Evolutionary conservation across 2,797 vertebrate species (phyloP).

Genomic region (Pelobates cultripes): DNA sequence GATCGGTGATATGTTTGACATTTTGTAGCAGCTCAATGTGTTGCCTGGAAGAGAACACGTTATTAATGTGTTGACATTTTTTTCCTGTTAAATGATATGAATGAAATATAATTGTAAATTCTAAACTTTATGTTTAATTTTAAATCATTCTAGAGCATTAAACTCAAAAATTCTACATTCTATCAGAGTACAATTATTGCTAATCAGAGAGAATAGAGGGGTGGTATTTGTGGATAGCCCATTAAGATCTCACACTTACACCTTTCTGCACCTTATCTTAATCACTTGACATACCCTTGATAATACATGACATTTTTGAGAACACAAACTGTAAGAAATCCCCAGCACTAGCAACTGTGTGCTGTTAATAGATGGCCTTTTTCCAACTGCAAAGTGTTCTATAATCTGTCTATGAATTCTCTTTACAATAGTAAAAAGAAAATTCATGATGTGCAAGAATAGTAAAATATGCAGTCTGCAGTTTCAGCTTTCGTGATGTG

Average conservation of each 20-base stretch:
- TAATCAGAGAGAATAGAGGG: not conserved
- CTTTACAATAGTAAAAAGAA: conserved; percentile 44
- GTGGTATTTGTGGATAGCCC: not conserved
- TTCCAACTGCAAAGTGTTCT: conserved; percentile 45
- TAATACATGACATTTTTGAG: not conserved
- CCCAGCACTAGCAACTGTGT: not conserved
- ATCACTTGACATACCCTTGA: conserved; percentile 9
- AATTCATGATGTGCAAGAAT: conserved; percentile 48
- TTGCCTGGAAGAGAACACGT: not conserved
- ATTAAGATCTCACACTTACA: not conserved
- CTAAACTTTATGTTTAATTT: not conserved
- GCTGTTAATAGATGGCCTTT: conserved; percentile 32
- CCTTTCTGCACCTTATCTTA: not conserved
- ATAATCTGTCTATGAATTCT: conserved; percentile 39
- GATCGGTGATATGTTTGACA: conserved; percentile 18
- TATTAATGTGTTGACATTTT: not conserved
- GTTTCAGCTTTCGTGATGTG: conserved; percentile 22
- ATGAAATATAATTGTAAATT: not conserved
- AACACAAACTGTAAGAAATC: conserved; percentile 21
- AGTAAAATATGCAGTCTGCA: conserved; percentile 10
- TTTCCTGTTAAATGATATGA: conserved; percentile 8
- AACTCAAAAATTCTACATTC: not conserved
- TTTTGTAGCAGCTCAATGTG: conserved; percentile 1
- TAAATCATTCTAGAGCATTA: not conserved
- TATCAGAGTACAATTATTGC: not conserved